Evolutionary conservation across 1,140 invertebrate genomes (phyloP).

Genomic region (Caerostris darwini): DNA sequence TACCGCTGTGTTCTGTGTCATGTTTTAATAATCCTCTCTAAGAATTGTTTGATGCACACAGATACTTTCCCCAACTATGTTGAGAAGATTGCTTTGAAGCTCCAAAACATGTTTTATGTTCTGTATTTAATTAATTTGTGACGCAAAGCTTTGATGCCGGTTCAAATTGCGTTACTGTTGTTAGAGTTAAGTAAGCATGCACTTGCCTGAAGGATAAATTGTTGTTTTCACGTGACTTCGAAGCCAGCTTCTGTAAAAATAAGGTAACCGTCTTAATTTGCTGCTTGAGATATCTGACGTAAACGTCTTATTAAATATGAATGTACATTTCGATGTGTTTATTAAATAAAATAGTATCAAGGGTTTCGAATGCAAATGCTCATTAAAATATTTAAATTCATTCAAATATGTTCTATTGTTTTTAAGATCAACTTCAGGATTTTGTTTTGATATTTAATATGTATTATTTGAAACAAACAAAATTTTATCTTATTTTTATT

Average conservation of each 20-base stretch:
- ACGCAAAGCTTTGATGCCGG: conserved; percentile 14
- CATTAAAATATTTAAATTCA: too few relatives aligned
- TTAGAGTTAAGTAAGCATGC: background rate
- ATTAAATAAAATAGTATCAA: too few relatives aligned
- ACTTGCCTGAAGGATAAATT: background rate
- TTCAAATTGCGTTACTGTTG: conserved; percentile 29
- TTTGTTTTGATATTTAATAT: too few relatives aligned
- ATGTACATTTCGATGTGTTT: too few relatives aligned
- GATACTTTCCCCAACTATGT: background rate
- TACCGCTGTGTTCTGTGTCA: conserved; percentile 30
- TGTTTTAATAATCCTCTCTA: conserved; percentile 53
- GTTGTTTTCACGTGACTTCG: background rate
- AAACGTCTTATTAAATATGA: background rate
- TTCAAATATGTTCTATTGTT: too few relatives aligned
- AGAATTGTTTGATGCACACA: conserved; percentile 34
- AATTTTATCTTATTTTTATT: too few relatives aligned
- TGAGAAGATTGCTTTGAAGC: conserved; percentile 58
- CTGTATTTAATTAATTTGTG: conserved; percentile 60
- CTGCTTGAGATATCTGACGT: background rate
- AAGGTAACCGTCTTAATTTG: background rate
- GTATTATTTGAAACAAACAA: too few relatives aligned
- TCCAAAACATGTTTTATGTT: conserved; percentile 15
- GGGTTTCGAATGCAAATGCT: too few relatives aligned
- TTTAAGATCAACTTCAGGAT: too few relatives aligned
- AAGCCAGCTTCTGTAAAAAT: background rate